Conservation (phyloP, 2,888 invertebrate species). For the Endotricha flammealis region DNA sequence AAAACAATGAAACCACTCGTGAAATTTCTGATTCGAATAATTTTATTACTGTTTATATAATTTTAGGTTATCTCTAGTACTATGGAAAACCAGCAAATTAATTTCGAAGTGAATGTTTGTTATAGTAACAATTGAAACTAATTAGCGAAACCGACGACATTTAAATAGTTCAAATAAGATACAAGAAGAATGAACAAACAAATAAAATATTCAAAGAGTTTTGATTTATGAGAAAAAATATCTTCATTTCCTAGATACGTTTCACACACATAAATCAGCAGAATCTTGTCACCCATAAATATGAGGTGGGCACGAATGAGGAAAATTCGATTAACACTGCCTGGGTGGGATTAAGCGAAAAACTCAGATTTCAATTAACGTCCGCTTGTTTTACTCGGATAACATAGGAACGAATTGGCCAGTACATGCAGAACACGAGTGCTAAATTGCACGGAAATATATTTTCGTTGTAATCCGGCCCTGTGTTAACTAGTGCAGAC, state of each 20-base stretch:
- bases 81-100: no score
- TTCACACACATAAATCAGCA: not conserved
- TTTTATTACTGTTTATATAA: constrained; percentile 30
- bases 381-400: constrained; percentile 50
- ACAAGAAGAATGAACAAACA: no score
- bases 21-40: constrained; percentile 26
- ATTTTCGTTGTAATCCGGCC: constrained; percentile 48
- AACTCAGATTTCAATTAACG: constrained; percentile 70
- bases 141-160: no score
- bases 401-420: constrained; percentile 46
- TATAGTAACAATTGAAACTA: no score
- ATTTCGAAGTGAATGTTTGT: no score
- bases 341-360: constrained; percentile 48
- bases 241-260: not conserved
- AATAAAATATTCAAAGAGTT: constrained; percentile 14
- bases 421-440: constrained; percentile 41
- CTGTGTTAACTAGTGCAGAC: constrained; percentile 50
- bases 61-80: constrained; percentile 11
- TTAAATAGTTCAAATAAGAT: no score
- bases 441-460: constrained; percentile 54
- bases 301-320: constrained; percentile 11
- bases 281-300: constrained; percentile 6
- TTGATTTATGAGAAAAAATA: no score
- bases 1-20: constrained; percentile 19
- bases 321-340: constrained; percentile 33